Evolutionary conservation across 2,888 invertebrate genomes (phyloP), one percentile per base, ranked within the genome.

Genomic region (Myopa tessellatipennis): DNA sequence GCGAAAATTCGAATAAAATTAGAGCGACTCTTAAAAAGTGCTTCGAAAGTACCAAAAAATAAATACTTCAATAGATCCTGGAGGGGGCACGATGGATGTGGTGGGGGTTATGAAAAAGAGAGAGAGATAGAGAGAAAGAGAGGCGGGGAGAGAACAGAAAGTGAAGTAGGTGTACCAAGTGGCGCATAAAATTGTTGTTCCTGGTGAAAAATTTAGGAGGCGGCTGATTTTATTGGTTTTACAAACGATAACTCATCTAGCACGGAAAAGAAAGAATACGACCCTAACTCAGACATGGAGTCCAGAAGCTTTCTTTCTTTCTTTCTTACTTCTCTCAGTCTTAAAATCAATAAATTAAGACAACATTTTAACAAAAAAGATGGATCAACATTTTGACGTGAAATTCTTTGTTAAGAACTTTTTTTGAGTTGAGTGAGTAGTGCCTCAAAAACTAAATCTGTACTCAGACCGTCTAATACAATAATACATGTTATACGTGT

Each of bases 1-100:
- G 4, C 16, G 40, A 55, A 67, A 67, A 67, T 67, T 67, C 40
- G 36, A 55, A 55, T n/a, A 7, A 40, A 67, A 40, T 26, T 69
- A 5, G 40, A 68, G 36, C 16, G 63, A 68, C 45, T 45, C 40
- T 68, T 68, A 68, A 68, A 68, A 72, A 60, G 18, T 72, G 61
- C 38, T 72, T 38, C 60, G n/a, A 40, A 72, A 38, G 40, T 16
- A 58, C 7, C 3, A 40, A n/a, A 16, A 68, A 68, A 68, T 38
- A 16, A 38, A 36, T 16, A n/a, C 45, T 18, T 50, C 14, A 50
- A 2, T 16, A 0, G 18, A 68, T 34, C 26, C 26, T 36, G 63
- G 16, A 34, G 14, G 14, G 14, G 50, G 50, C 8, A 3, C 8
- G 1, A 14, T 8, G 50, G 3, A 3, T 3, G 1, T 14, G 50